Conservation (phyloP, 1,140 invertebrate species). For the Trachymyrmex septentrionalis region DNA sequence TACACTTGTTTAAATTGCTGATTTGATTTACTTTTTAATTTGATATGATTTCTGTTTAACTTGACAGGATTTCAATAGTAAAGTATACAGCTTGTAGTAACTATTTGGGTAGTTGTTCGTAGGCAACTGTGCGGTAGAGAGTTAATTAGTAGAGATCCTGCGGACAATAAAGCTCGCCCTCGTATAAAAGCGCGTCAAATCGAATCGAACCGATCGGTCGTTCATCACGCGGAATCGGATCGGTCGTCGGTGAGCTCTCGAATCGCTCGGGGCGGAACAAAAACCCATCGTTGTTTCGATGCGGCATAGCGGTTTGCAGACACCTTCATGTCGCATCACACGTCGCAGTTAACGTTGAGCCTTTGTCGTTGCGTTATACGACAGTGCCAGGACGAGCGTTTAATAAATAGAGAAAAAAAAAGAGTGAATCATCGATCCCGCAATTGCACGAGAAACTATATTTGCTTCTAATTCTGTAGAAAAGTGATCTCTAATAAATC, state of each 20-base stretch:
- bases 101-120: slow-evolving; percentile 23
- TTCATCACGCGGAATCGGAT: slow-evolving; percentile 28
- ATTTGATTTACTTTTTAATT: neutral
- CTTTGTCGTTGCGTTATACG: slow-evolving; percentile 4
- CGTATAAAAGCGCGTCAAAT: slow-evolving; percentile 51
- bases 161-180: slow-evolving; percentile 23
- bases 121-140: neutral
- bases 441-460: neutral
- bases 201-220: slow-evolving; percentile 23
- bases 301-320: slow-evolving; percentile 6
- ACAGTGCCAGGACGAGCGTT: neutral
- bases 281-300: slow-evolving; percentile 42
- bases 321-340: neutral
- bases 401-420: slow-evolving; percentile 21
- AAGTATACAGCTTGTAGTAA: neutral
- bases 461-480: neutral
- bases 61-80: slow-evolving; percentile 1
- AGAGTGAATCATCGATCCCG: neutral
- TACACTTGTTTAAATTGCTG: neutral
- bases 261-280: slow-evolving; percentile 36
- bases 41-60: neutral
- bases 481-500: neutral
- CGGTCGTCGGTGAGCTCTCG: slow-evolving; percentile 1
- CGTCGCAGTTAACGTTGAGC: slow-evolving; percentile 36
- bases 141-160: slow-evolving; percentile 47